Percentiles rank a stretch among this genome's conserved stretches.
phyloP scores from a whole-genome alignment of 2,797 vertebrate genomes.

The Phoebastria nigripes region DNA sequence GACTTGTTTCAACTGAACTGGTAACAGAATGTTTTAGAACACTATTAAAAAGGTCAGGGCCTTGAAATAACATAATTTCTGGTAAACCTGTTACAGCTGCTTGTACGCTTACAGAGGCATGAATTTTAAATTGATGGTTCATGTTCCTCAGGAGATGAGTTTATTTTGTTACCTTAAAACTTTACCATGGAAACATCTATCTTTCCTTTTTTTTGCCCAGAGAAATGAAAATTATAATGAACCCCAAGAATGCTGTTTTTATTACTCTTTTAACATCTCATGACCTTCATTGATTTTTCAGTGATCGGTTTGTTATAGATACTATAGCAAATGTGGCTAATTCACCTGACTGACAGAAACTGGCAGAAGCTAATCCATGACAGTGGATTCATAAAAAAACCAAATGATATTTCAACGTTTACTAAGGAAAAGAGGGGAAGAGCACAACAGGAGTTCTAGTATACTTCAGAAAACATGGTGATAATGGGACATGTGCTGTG shows the following conservation, averaged over 20 bases:
- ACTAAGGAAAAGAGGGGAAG: background rate
- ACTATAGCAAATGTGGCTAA: background rate
- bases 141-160: background rate
- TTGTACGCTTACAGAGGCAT: background rate
- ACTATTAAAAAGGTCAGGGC: background rate
- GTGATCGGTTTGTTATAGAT: background rate
- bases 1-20: background rate
- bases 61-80: background rate
- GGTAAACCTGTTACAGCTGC: background rate
- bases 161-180: constrained; percentile 17
- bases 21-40: background rate
- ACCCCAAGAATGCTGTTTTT: background rate
- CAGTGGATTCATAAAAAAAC: background rate
- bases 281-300: background rate
- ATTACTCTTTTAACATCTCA: background rate
- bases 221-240: constrained; percentile 5
- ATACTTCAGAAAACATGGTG: background rate
- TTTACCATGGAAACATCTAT: constrained; percentile 13
- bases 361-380: background rate
- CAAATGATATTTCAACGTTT: background rate
- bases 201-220: background rate
- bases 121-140: background rate
- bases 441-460: background rate
- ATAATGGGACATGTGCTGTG: background rate
- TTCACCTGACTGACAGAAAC: background rate